phyloP scores from a whole-genome alignment of 2,888 invertebrate genomes.

The Cerceris ruficornis region DNA sequence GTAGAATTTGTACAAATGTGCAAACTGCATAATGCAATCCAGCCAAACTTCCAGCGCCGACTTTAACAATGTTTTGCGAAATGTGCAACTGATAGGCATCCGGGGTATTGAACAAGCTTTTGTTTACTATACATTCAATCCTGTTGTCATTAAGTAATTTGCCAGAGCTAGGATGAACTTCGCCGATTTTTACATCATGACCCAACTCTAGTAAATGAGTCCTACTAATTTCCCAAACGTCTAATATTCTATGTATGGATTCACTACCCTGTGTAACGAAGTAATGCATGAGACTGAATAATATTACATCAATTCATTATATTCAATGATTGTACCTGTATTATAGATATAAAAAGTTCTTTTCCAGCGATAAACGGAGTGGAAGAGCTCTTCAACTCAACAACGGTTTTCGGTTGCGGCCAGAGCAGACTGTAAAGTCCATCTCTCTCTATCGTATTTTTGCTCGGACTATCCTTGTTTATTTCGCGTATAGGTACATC shows the following conservation, averaged over 20 bases:
- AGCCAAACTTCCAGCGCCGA: slow-evolving; percentile 83
- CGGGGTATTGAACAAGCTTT: slow-evolving; percentile 81
- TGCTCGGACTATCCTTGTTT: slow-evolving; percentile 71
- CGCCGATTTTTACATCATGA: slow-evolving; percentile 82
- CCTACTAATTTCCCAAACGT: slow-evolving; percentile 83
- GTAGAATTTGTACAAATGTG: slow-evolving; percentile 84
- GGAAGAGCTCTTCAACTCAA: slow-evolving; percentile 82
- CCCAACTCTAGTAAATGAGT: slow-evolving; percentile 81
- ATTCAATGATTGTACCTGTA: slow-evolving; percentile 71
- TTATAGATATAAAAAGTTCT: slow-evolving; percentile 82
- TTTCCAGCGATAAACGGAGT: slow-evolving; percentile 82
- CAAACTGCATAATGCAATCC: slow-evolving; percentile 84
- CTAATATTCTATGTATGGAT: slow-evolving; percentile 81
- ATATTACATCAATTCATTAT: not conserved
- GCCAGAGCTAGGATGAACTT: slow-evolving; percentile 81
- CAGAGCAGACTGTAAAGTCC: slow-evolving; percentile 81
- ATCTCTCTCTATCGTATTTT: slow-evolving; percentile 66
- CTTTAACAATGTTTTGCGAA: slow-evolving; percentile 82
- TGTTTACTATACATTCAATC: slow-evolving; percentile 83
- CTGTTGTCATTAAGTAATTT: slow-evolving; percentile 78
- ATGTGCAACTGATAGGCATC: slow-evolving; percentile 83
- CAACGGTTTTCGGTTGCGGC: slow-evolving; percentile 85
- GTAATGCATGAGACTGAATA: not conserved
- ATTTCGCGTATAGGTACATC: slow-evolving; percentile 72
- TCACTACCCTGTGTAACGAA: slow-evolving; percentile 73